phyloP scores from a whole-genome alignment of 1,140 invertebrate genomes.

The Drosophila nebulosa region DNA sequence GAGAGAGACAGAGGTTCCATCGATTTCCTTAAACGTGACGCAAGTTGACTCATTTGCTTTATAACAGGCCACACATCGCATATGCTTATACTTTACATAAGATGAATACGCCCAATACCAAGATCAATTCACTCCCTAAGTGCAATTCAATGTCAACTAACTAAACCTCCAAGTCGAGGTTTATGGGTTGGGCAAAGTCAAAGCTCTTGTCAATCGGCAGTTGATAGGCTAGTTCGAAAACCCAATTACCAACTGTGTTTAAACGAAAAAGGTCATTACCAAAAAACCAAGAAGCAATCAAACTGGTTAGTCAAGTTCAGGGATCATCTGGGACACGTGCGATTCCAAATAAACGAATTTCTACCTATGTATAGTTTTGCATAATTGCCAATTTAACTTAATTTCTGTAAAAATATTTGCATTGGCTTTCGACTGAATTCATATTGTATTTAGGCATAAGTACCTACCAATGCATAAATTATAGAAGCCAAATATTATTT shows the following conservation, averaged over 20 bases:
- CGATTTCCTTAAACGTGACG: neutral
- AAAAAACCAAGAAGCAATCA: neutral
- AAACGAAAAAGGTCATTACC: conserved; percentile 1
- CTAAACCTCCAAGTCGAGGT: conserved; percentile 35
- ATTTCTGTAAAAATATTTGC: neutral
- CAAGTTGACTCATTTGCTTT: neutral
- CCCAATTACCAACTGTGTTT: neutral
- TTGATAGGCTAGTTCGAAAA: conserved; percentile 12
- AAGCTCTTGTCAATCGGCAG: conserved; percentile 43
- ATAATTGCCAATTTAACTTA: neutral
- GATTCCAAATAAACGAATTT: neutral
- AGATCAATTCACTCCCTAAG: conserved; percentile 56
- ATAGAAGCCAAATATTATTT: neutral
- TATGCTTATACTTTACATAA: neutral
- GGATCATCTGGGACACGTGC: neutral
- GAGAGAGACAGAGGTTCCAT: neutral
- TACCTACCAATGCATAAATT: neutral
- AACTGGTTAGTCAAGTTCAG: conserved; percentile 6
- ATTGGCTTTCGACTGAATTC: neutral
- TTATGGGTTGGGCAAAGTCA: conserved; percentile 36
- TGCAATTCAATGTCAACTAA: conserved; percentile 56
- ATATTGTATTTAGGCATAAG: neutral
- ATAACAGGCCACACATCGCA: conserved; percentile 13
- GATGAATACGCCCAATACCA: conserved; percentile 46
- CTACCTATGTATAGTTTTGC: neutral